Conservation (phyloP, 2,797 vertebrate genomes). For the Rhadinocentrus ornatus region DNA sequence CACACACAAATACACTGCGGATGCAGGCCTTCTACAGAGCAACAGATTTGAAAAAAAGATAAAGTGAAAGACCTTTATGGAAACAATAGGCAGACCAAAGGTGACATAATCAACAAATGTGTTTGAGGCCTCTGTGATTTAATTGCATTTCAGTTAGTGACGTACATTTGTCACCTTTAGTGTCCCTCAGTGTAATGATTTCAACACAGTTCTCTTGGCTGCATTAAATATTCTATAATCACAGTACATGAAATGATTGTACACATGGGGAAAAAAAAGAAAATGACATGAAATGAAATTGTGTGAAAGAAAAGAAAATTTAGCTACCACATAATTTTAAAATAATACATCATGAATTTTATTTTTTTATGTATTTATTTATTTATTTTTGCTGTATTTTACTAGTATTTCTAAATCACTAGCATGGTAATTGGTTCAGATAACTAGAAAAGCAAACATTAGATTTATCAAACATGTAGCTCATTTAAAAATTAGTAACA, state of each 20-base stretch:
- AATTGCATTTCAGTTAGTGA: conserved; percentile 57
- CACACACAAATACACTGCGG: conserved; percentile 39
- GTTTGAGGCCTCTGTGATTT: conserved; percentile 50
- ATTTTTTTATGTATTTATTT: too few relatives aligned
- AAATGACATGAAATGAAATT: not conserved
- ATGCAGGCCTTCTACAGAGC: conserved; percentile 50
- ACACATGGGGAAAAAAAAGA: conserved; percentile 9
- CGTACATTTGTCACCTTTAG: conserved; percentile 33
- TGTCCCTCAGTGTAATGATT: conserved; percentile 20
- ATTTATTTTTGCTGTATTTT: too few relatives aligned
- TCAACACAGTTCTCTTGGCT: conserved; percentile 1
- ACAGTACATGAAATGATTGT: not conserved
- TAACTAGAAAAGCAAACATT: not conserved
- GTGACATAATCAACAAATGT: conserved; percentile 71
- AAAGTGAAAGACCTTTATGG: conserved; percentile 82
- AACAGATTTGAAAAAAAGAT: conserved; percentile 74
- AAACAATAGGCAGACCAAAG: conserved; percentile 80
- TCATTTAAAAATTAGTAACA: not conserved
- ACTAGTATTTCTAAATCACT: not conserved
- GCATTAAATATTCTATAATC: conserved; percentile 3
- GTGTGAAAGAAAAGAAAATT: not conserved
- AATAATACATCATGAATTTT: too few relatives aligned
- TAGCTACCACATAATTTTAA: too few relatives aligned
- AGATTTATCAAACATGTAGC: not conserved
- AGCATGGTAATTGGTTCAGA: not conserved